Evolutionary conservation across 2,797 vertebrate species (phyloP), one percentile per base, ranked within the genome.

Genomic region (Clarias pachynema): DNA sequence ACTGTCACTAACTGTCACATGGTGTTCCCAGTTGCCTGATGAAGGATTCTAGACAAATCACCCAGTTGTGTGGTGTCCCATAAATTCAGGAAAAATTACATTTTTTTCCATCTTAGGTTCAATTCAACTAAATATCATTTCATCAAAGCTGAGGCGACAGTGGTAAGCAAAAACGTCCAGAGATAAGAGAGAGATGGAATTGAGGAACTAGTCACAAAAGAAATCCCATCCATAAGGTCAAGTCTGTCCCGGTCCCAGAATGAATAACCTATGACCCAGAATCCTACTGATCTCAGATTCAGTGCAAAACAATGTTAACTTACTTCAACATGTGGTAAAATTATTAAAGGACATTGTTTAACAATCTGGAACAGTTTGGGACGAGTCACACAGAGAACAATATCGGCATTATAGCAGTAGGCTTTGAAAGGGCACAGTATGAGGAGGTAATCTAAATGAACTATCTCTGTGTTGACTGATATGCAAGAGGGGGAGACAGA

Each of bases 381-480:
- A n/a, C 24, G 63, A 65, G 34, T n/a, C 56, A 53, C 37, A 73
- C 56, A n/a, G 1, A 70, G 53, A 82, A 57, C 73, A 83, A 74
- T 75, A 75, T 12, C 31, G 69, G 68, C 74, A 83, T 57, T 81
- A 34, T 69, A 18, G 14, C 44, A 66, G 57, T 78, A 40, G 26
- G 34, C 44, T 75, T 86, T 62, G 31, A 44, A 69, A 79, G 56
- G 37, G 57, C 56, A 79, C 56, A 22, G 49, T 37, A 73, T 34
- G 73, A 69, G 66, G 40, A 68, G 78, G 70, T 87, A 78, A 89
- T 89, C 84, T 82, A 59, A 56, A 85, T 74, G 72, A 81, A 79
- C 63, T 81, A 83, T 81, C 81, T 85, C 24, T 26, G 68, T 63
- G 83, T 5, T 83, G 84, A 87, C 37, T 16, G 86, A 84, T 49